Evolutionary conservation across 2,888 invertebrate species (phyloP), one percentile per base, ranked within the genome.

Genomic region (Eupithecia subumbrata): DNA sequence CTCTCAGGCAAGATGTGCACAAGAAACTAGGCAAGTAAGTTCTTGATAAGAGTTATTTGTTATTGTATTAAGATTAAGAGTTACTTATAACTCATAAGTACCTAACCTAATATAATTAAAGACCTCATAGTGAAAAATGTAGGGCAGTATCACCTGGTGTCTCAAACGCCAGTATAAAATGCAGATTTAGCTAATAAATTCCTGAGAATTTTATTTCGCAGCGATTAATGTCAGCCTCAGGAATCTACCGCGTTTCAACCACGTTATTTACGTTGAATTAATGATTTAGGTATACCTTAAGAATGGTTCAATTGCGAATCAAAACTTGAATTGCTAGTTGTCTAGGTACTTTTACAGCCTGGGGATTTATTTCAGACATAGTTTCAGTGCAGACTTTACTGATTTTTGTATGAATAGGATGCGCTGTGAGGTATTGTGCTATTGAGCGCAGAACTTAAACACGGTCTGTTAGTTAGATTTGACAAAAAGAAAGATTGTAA

Each of bases 161-260:
- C 16, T 63, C 30, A 37, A 66, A 43, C n/a, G 40, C 9, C 40
- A n/a, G 18, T 67, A 37, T 67, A 22, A 40, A 67, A 40, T 22
- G 22, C 40, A 67, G n/a, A 40, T 67, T 67, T 43, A 22, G 40
- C n/a, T 22, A 22, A 70, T 56, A 70, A 34, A 48, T 30, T 3
- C 48, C 9, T 14, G 9, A n/a, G n/a, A 67, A 67, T 67, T 67
- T 67, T 67, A 67, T 67, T 67, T 40, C 40, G 67, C 40, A 67
- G 12, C 40, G 22, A 67, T 67, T 67, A 22, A 67, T 67, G 67
- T 67, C 67, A 40, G 67, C 43, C 67, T n/a, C 67, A 67, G 67
- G 43, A n/a, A 37, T 67, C 22, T n/a, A 48, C 48, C 37, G 67
- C n/a, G 43, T 56, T 56, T 22, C 52, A 11, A 56, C 11, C n/a